These are phyloP conservation scores for Chaetura pelagica DNA, from an alignment of 2,113 vertebrate genomes.

Conservation along the genomic window DNA sequence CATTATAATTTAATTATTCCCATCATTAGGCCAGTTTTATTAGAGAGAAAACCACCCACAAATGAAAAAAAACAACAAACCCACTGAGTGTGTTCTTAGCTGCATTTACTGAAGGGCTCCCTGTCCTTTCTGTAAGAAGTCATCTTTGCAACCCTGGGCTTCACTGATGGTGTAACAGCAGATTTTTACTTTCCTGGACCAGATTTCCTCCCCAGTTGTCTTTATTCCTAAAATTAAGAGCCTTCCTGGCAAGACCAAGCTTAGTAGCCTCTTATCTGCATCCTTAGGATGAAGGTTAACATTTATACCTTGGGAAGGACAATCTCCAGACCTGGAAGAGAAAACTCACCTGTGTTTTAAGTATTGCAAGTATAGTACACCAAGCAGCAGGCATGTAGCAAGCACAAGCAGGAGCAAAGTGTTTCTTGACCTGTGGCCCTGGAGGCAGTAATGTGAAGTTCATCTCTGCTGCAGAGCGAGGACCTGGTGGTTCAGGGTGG, in stretches of 20 bases:
- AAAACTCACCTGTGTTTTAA: fast-evolving
- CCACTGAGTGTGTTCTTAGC: neutral
- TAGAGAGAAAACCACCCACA: neutral
- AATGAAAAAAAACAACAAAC: neutral
- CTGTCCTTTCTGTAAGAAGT: neutral
- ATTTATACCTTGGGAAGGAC: neutral
- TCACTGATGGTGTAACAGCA: neutral
- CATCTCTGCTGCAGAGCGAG: neutral
- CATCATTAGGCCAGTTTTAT: neutral
- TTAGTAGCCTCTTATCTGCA: neutral
- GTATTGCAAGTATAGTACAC: fast-evolving
- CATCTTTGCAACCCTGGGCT: neutral
- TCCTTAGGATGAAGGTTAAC: neutral
- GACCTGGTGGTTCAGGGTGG: neutral
- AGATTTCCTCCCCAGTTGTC: neutral
- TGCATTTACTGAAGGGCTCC: neutral
- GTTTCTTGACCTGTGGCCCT: neutral
- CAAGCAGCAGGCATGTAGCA: neutral
- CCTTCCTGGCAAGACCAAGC: neutral
- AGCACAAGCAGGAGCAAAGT: neutral
- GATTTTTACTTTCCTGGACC: neutral
- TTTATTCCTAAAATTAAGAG: neutral
- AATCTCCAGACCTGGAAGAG: neutral
- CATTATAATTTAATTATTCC: neutral
- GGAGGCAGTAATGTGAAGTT: neutral